Evolutionary conservation across 1,140 invertebrate genomes (phyloP).

Genomic region (Solenopsis fugax): DNA sequence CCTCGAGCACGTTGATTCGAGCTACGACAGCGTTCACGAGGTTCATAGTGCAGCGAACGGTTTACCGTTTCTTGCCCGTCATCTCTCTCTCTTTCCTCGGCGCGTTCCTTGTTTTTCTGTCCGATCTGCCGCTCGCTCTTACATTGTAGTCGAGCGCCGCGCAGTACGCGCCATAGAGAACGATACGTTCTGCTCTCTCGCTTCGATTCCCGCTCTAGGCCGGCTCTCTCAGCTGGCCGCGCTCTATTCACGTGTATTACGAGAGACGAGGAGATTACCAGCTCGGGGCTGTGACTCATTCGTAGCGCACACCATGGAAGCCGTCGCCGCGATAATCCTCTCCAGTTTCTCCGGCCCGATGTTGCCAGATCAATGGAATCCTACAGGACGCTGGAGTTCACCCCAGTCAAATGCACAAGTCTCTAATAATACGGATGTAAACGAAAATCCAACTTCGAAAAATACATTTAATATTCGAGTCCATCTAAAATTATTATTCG

Average conservation of each 20-base stretch:
- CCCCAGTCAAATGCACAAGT: not conserved
- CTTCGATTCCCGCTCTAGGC: constrained; percentile 18
- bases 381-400: constrained; percentile 2
- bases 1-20: constrained; percentile 8
- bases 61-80: constrained; percentile 72
- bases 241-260: constrained; percentile 68
- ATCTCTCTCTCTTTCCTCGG: not conserved
- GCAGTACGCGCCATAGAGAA: constrained; percentile 49
- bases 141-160: constrained; percentile 37
- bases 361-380: constrained; percentile 49
- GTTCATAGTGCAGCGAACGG: constrained; percentile 62
- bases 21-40: constrained; percentile 54
- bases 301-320: constrained; percentile 54
- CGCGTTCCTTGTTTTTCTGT: constrained; percentile 33
- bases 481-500: not conserved
- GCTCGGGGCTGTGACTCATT: constrained; percentile 70
- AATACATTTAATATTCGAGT: not conserved
- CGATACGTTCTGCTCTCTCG: constrained; percentile 53
- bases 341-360: constrained; percentile 40
- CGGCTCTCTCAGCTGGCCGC: constrained; percentile 41
- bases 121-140: constrained; percentile 35
- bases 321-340: constrained; percentile 68
- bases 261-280: constrained; percentile 72
- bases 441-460: not conserved
- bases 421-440: constrained; percentile 5